Evolutionary conservation across 1,140 invertebrate species (phyloP).

Genomic region (Pygmarrhopalites habei): DNA sequence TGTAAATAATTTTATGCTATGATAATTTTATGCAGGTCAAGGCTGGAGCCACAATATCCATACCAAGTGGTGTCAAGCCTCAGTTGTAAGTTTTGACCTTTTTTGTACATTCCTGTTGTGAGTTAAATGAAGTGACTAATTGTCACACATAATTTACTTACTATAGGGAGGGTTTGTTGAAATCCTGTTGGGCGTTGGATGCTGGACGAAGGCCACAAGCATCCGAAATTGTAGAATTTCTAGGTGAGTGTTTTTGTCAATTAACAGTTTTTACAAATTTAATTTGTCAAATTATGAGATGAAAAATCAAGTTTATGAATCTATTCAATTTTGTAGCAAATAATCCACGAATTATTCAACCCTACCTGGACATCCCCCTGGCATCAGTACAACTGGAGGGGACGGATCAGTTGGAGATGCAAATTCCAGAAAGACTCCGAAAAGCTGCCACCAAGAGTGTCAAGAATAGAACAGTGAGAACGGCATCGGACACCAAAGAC

Average conservation of each 20-base stretch:
- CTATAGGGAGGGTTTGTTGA: constrained; percentile 60
- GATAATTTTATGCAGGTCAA: too few relatives aligned
- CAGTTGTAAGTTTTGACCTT: constrained; percentile 68
- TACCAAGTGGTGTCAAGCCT: constrained; percentile 65
- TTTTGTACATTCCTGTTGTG: too few relatives aligned
- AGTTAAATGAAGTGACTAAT: too few relatives aligned
- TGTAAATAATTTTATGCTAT: too few relatives aligned
- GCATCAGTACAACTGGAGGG: constrained; percentile 62
- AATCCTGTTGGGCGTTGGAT: constrained; percentile 67
- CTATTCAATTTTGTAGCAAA: too few relatives aligned
- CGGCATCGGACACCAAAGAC: not conserved
- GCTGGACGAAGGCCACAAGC: constrained; percentile 63
- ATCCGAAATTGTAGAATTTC: constrained; percentile 66
- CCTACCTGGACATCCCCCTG: constrained; percentile 68
- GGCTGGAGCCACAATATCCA: constrained; percentile 58
- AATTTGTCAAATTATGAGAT: not conserved
- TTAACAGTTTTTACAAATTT: constrained; percentile 47
- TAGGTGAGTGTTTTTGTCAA: too few relatives aligned
- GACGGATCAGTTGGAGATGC: constrained; percentile 52
- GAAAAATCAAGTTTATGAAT: too few relatives aligned
- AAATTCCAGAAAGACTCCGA: constrained; percentile 42
- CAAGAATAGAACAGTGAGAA: not conserved
- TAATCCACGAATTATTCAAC: constrained; percentile 65
- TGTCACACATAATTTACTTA: too few relatives aligned
- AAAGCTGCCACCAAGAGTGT: constrained; percentile 15